These are phyloP conservation scores for fruit fly (Drosophila melanogaster) DNA, from an alignment of 1,140 invertebrate species.

Conservation along the genomic window Release_6_plus_ISO1_MT NT_033779.5:2501001-2501500, in stretches of 20 bases:
- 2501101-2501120: too few species aligned
- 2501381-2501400: constrained; percentile 18
- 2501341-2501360: constrained; percentile 67
- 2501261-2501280: constrained; percentile 41
- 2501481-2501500: constrained; percentile 80
- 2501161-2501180: background rate
- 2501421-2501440: constrained; percentile 78
- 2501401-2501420: constrained; percentile 32
- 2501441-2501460: constrained; percentile 83
- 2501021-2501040: background rate
- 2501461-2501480: constrained; percentile 78
- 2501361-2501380: constrained; percentile 52
- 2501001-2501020: background rate
- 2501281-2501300: background rate
- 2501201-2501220: constrained; percentile 14
- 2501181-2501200: constrained; percentile 6
- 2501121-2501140: background rate
- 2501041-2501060: too few species aligned
- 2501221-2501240: constrained; percentile 54
- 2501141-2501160: background rate
- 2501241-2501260: constrained; percentile 54
- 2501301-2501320: constrained; percentile 8
- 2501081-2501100: too few species aligned
- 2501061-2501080: too few species aligned
- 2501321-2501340: constrained; percentile 41